Percentiles rank a stretch among this genome's conserved stretches.
Conservation (phyloP, 2,113 vertebrate genomes). For the Lichenostomus cassidix region DNA sequence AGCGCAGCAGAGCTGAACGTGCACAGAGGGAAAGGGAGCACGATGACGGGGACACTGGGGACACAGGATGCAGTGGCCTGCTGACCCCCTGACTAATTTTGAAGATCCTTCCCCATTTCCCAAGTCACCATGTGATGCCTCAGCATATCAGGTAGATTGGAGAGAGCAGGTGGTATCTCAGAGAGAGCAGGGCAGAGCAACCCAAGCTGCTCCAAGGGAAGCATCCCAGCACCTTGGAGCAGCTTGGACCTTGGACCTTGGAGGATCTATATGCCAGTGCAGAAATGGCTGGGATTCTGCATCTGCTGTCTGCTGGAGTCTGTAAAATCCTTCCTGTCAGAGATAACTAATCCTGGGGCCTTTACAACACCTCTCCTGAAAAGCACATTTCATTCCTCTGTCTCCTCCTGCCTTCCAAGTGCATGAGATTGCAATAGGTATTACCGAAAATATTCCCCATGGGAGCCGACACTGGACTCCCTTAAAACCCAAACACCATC, state of each 20-base stretch:
- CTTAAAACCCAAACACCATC: constrained; percentile 46
- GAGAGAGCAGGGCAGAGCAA: background rate
- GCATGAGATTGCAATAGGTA: constrained; percentile 49
- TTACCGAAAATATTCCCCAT: constrained; percentile 41
- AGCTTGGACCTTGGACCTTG: too few species aligned
- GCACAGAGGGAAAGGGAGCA: accelerated
- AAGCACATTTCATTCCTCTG: constrained; percentile 39
- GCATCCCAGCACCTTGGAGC: background rate
- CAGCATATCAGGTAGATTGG: background rate
- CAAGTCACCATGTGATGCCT: background rate
- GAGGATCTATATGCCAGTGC: background rate
- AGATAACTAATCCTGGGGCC: constrained; percentile 46
- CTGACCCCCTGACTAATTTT: background rate
- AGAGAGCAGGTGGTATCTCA: background rate
- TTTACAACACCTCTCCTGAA: constrained; percentile 32
- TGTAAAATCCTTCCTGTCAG: constrained; percentile 32
- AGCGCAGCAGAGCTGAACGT: background rate
- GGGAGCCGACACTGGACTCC: constrained; percentile 44
- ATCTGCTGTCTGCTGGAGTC: background rate
- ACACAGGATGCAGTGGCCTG: accelerated
- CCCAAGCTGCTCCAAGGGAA: background rate
- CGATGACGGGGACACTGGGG: accelerated
- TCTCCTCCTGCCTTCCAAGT: constrained; percentile 46
- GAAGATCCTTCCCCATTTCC: background rate
- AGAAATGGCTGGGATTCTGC: background rate